Evolutionary conservation across 2,113 vertebrate genomes (phyloP).

Genomic region (Nanorana parkeri): DNA sequence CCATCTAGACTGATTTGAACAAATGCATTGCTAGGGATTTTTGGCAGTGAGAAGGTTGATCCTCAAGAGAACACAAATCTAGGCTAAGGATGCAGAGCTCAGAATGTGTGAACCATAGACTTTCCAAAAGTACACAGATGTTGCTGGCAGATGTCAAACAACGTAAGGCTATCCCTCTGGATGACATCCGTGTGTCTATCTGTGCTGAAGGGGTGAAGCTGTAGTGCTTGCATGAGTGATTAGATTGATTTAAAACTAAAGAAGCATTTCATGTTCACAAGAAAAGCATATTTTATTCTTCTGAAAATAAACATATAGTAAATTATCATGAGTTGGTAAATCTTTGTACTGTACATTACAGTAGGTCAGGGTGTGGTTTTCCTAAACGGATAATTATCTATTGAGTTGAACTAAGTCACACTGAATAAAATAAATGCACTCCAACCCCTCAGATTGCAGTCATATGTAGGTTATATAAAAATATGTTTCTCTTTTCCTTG

Average conservation of each 20-base stretch:
- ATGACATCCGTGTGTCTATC: slow-evolving; percentile 51
- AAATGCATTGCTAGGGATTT: slow-evolving; percentile 17
- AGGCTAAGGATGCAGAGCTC: slow-evolving; percentile 38
- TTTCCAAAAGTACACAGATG: slow-evolving; percentile 54
- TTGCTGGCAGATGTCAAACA: slow-evolving; percentile 53
- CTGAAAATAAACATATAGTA: neutral
- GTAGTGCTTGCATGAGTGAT: slow-evolving; percentile 51
- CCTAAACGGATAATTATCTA: too few relatives aligned
- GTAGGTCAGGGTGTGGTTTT: too few relatives aligned
- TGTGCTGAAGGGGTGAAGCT: slow-evolving; percentile 46
- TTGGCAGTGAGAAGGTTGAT: slow-evolving; percentile 26
- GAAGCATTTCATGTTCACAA: slow-evolving; percentile 52
- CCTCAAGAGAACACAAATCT: slow-evolving; percentile 36
- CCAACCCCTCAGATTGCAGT: too few relatives aligned
- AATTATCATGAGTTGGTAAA: slow-evolving; percentile 5
- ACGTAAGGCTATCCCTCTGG: slow-evolving; percentile 49
- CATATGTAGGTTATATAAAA: too few relatives aligned
- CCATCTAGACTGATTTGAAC: too few relatives aligned
- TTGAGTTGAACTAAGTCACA: too few relatives aligned
- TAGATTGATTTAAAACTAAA: slow-evolving; percentile 55
- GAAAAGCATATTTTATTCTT: slow-evolving; percentile 24
- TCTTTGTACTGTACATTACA: neutral
- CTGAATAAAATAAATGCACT: too few relatives aligned
- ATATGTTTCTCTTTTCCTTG: too few relatives aligned
- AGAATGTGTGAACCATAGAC: slow-evolving; percentile 35